These are phyloP conservation scores for Euwallacea similis DNA, from an alignment of 1,140 invertebrate species.

Conservation along the genomic window DNA sequence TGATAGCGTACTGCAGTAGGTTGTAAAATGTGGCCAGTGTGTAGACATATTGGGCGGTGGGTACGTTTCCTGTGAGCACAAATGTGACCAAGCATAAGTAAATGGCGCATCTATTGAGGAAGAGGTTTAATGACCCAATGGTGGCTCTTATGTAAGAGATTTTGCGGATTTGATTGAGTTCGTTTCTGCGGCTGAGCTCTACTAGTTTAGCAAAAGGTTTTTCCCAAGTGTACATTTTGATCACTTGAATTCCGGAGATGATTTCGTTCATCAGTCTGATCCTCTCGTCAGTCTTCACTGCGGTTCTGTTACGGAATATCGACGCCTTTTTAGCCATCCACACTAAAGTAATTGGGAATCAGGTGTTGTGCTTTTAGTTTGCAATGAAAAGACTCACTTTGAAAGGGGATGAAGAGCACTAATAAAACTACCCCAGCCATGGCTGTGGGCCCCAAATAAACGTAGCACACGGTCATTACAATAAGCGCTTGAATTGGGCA, in stretches of 20 bases:
- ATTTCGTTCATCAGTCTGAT: constrained; percentile 78
- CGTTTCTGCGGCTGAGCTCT: constrained; percentile 41
- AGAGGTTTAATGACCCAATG: constrained; percentile 71
- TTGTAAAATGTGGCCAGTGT: constrained; percentile 71
- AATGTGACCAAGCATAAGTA: constrained; percentile 76
- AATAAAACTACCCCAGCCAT: constrained; percentile 77
- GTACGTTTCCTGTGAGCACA: constrained; percentile 67
- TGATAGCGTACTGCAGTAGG: constrained; percentile 69
- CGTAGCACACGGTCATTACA: constrained; percentile 74
- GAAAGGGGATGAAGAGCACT: constrained; percentile 81
- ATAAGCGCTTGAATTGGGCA: constrained; percentile 76
- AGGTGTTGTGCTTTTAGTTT: not conserved
- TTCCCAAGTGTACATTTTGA: constrained; percentile 91
- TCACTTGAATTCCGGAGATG: constrained; percentile 72
- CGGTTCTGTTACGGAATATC: constrained; percentile 57
- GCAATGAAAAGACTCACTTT: constrained; percentile 59
- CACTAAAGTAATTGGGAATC: constrained; percentile 20
- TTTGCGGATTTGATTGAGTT: constrained; percentile 44
- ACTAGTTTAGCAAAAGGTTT: constrained; percentile 57
- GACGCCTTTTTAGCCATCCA: constrained; percentile 58
- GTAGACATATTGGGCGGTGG: constrained; percentile 76
- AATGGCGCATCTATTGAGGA: constrained; percentile 71
- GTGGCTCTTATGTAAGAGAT: constrained; percentile 66
- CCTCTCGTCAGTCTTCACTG: constrained; percentile 67
- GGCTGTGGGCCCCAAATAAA: constrained; percentile 69